These are phyloP conservation scores for Sebastes variabilis DNA, from an alignment of 2,797 vertebrate genomes.

Conservation along the genomic window DNA sequence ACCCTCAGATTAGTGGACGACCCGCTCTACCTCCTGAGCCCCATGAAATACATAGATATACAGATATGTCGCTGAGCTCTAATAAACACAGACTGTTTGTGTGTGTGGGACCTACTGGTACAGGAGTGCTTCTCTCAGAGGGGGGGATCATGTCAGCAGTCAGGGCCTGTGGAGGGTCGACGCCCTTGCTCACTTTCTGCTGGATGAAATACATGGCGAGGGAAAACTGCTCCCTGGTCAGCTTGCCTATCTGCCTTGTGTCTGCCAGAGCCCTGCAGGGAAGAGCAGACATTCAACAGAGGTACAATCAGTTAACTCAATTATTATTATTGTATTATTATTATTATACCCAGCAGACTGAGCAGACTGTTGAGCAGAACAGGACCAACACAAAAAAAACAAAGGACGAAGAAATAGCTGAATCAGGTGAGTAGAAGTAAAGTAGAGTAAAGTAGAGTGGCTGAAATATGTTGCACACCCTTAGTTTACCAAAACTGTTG, in stretches of 20 bases:
- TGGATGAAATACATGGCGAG: conserved; percentile 98
- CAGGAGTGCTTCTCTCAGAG: conserved; percentile 89
- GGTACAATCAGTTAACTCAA: neutral
- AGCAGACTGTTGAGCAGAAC: neutral
- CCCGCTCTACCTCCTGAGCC: neutral
- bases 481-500: neutral
- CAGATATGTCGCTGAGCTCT: neutral
- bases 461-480: neutral
- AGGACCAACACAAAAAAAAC: neutral
- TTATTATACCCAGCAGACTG: neutral
- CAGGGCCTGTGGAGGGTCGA: conserved; percentile 93
- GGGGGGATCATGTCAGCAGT: conserved; percentile 96
- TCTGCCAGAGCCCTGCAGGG: conserved; percentile 92
- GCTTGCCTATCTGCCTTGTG: conserved; percentile 93
- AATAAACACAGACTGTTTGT: neutral
- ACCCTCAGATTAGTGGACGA: neutral
- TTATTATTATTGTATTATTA: neutral
- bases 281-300: neutral
- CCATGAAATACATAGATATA: neutral
- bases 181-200: conserved; percentile 95
- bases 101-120: conserved; percentile 81
- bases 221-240: conserved; percentile 94
- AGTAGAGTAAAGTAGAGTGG: neutral
- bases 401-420: neutral
- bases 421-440: too few species aligned